Conservation (phyloP, 2,888 invertebrate species). For the Hirtodrosophila trivittata region DNA sequence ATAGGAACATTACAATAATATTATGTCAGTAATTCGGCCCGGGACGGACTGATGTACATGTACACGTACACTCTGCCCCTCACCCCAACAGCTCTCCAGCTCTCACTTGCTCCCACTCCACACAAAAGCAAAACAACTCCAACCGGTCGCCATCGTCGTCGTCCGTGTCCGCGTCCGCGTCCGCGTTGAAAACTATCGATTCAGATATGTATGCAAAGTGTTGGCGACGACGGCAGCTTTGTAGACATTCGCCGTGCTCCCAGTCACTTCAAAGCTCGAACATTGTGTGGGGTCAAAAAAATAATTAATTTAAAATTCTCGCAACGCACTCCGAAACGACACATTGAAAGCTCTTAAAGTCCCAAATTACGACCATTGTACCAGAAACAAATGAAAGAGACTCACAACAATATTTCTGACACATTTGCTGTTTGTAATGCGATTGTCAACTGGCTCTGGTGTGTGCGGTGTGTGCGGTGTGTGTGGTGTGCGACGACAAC, state of each 20-base stretch:
- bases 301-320: conserved; percentile 78
- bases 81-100: not conserved
- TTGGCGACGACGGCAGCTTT: conserved; percentile 47
- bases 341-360: conserved; percentile 79
- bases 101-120: not conserved
- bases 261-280: conserved; percentile 35
- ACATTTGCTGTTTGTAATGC: conserved; percentile 72
- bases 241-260: conserved; percentile 47
- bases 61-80: conserved; percentile 30
- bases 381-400: conserved; percentile 69
- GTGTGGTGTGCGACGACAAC: conserved; percentile 49
- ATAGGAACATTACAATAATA: conserved; percentile 74
- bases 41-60: conserved; percentile 50
- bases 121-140: not conserved
- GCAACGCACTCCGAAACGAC: conserved; percentile 72
- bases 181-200: conserved; percentile 57
- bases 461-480: too few species aligned
- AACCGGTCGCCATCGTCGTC: not conserved
- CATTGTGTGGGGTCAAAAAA: conserved; percentile 78
- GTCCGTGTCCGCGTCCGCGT: conserved; percentile 13
- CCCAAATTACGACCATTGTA: conserved; percentile 78
- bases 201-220: conserved; percentile 49
- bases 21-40: conserved; percentile 72
- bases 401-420: conserved; percentile 73
- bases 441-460: conserved; percentile 59